Evolutionary conservation across 2,797 vertebrate genomes (phyloP), one percentile per base, ranked within the genome.

Genomic region (Champsocephalus gunnari): DNA sequence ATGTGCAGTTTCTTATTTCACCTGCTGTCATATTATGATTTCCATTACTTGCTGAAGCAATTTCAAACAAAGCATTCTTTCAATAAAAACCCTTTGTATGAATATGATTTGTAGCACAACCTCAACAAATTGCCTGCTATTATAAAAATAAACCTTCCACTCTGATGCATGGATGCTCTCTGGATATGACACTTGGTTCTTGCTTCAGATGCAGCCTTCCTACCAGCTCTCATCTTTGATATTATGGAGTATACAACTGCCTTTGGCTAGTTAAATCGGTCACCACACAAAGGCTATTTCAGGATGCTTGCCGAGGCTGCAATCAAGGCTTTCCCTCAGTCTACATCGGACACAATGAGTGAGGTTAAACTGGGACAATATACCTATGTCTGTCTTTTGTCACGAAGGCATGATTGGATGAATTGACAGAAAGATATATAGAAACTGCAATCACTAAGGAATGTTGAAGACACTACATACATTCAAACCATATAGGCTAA

Each of bases 191-290:
- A 57, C 64, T 82, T 56, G 63, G 65, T 65, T 79, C 43, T 50
- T 10, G 68, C 56, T 62, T 65, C 63, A 73, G 57, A 79, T 24
- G 77, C 67, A 75, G 69, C 70, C 73, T 77, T 75, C 64, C 79
- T 66, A 82, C 80, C 49, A 70, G 66, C 85, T 87, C 85, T 92
- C 75, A 88, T 86, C 88, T 76, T 45, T 82, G 75, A 84, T 74
- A 85, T 84, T 83, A 82, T 62, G 56, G 73, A 82, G 76, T 87
- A 54, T 81, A 53, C 80, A 88, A 84, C 76, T 68, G 81, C 82
- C 82, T 67, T 41, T 84, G 83, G 84, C 83, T 66, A 73, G 81
- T 85, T 71, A 76, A 88, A 87, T 90, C 56, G 64, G 79, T 82
- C 84, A 74, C 77, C 77, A 70, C 66, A 81, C 68, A 58, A 68